A percentile compares a stretch with the other conserved stretches of the same genome.
Evolutionary conservation across 2,888 invertebrate species (phyloP).

Genomic region (Hydriomena furcata): DNA sequence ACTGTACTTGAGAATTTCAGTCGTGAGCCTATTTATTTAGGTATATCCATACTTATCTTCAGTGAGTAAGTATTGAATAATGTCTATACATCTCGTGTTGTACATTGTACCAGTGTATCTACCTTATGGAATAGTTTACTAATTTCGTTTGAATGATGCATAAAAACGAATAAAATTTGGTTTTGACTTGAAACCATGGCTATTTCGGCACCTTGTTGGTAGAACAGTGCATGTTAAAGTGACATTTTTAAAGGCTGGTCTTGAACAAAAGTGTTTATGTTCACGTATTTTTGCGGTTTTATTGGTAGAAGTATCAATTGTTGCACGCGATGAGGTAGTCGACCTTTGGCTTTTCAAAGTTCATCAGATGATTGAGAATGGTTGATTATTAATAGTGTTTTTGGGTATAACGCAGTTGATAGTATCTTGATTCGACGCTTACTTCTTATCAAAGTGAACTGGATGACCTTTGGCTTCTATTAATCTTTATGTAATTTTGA

Average conservation of each 20-base stretch:
- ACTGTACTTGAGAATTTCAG: too few relatives aligned
- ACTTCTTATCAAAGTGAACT: too few relatives aligned
- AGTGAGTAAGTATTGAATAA: too few relatives aligned
- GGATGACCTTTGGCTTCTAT: too few relatives aligned
- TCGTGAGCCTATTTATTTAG: too few relatives aligned
- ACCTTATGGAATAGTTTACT: too few relatives aligned
- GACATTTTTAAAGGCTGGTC: conserved; percentile 41
- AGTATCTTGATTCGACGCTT: neutral
- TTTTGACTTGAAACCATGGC: conserved; percentile 25
- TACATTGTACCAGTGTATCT: too few relatives aligned
- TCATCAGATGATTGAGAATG: conserved; percentile 28
- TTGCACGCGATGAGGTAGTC: conserved; percentile 34
- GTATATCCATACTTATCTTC: too few relatives aligned
- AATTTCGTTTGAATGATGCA: neutral
- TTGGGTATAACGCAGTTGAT: neutral
- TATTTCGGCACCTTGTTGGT: conserved; percentile 44
- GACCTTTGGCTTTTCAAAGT: conserved; percentile 30
- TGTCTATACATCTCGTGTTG: too few relatives aligned
- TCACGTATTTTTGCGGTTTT: conserved; percentile 31
- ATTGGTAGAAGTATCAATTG: conserved; percentile 21
- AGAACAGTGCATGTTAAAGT: conserved; percentile 44
- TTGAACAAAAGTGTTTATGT: conserved; percentile 37
- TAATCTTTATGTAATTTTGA: too few relatives aligned
- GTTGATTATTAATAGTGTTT: conserved; percentile 13
- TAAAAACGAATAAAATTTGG: neutral